Base-by-base conservation (phyloP, 2,888 invertebrate genomes). In the Criorhina ranunculi region DNA sequence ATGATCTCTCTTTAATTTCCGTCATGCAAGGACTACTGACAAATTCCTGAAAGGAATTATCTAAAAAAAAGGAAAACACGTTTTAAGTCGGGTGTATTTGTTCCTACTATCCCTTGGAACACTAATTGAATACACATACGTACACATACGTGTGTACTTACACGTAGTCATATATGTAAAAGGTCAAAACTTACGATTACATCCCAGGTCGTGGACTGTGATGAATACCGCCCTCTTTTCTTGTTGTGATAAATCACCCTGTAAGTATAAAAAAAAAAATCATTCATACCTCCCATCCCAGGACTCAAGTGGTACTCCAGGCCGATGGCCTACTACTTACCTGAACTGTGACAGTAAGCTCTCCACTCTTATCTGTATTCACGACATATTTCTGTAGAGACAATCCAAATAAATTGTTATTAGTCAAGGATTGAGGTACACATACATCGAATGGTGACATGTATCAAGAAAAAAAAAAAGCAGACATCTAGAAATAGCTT, bases 151-250 rank as follows among this genome's bases (percentile, higher is more conserved):
- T 24, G 24, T 4, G 24, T 24, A 24, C 24, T 24, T 24, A n/a
- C n/a, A n/a, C n/a, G n/a, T n/a, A n/a, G n/a, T n/a, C n/a, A n/a
- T n/a, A 24, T 24, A 4, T 24, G 24, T 24, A 37, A 35, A 53
- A 19, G 40, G n/a, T 69, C 15, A 5, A 11, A 24, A 90, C 95
- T 94, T 92, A 95, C 95, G 95, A 90, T 95, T 95, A 89, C 95
- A 95, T 89, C 97, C 97, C 89, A 98, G 93, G 91, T 98, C 97
- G 92, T 98, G 97, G 0, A 97, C 96, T 33, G 97, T 98, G 69
- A 98, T 92, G 90, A 98, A 96, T 87, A 96, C 95, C 81, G 96
- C 96, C 91, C 95, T 93, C 90, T 96, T 96, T 88, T 96, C 96
- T 89, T 96, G 95, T 89, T 96, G 95, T 87, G 95, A 94, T 88